Base-by-base conservation (phyloP, 1,140 invertebrate genomes). In the Drosophila equinoxialis region DNA sequence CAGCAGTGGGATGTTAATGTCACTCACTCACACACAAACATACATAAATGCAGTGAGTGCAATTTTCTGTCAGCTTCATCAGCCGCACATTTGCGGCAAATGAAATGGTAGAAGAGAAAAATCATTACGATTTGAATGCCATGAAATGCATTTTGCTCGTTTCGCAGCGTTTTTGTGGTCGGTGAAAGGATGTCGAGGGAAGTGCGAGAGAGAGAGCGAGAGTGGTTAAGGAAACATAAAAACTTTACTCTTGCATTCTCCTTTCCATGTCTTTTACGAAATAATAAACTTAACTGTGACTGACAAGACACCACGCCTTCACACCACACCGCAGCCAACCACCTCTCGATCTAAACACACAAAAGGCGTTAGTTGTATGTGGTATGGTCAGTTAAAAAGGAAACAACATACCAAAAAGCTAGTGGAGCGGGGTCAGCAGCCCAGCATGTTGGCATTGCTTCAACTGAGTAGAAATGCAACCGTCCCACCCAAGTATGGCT, bases 111-210 rank as follows among this genome's bases (percentile, higher is more conserved):
- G 76, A 80, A 77, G 69, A 65, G 68, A 65, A 77, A 81, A 81
- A 77, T 81, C 70, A 81, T 81, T 81, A 78, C 74, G 66, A 81
- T 81, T 82, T 81, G 79, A 81, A 82, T 81, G 74, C 66, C 79
- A 77, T 81, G 74, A 81, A 77, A 74, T 81, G 73, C 72, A 68
- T 72, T 62, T 65, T 81, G 68, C 10, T 59, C 39, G 48, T 67
- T 37, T 77, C 39, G 57, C 37, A 67, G 62, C 10, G 64, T 4
- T 48, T 71, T 51, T 17, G n/a, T 45, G 39, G n/a, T 14, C 30
- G 5, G 5, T 33, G 62, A 8, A 5, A 33, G 48, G 14, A 30
- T 14, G 54, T 33, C 41, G 17, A 10, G 13, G 8, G 2, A 11
- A 13, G 17, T 11, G 54, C 37, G 39, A 51, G 30, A n/a, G 6